phyloP scores from a whole-genome alignment of 2,113 vertebrate species.

The Thermophis baileyi region DNA sequence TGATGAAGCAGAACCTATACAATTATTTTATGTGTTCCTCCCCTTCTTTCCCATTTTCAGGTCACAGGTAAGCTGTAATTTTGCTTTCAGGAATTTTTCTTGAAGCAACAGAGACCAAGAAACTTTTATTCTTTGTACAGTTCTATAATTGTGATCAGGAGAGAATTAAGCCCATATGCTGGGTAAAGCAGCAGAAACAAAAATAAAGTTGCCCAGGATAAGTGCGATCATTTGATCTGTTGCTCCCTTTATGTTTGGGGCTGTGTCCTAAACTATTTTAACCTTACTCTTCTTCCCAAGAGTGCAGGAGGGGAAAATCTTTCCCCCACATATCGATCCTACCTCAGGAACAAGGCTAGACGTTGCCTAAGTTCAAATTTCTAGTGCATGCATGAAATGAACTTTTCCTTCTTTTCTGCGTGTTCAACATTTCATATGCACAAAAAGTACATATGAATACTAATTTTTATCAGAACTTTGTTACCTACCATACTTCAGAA shows the following conservation, averaged over 20 bases:
- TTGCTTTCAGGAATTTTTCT: background rate
- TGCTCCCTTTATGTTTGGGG: slow-evolving; percentile 44
- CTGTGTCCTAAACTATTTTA: slow-evolving; percentile 6
- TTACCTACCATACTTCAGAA: slow-evolving; percentile 57
- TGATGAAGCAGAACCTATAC: background rate
- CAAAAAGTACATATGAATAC: slow-evolving; percentile 49
- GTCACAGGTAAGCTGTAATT: background rate
- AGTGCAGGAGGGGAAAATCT: background rate
- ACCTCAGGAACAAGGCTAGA: slow-evolving; percentile 3
- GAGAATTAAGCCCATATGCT: background rate
- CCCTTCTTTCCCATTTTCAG: background rate
- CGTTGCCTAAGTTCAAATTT: background rate
- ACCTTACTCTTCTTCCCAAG: background rate
- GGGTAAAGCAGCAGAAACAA: background rate
- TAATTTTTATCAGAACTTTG: slow-evolving; percentile 56
- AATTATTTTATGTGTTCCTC: background rate
- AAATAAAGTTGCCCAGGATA: background rate
- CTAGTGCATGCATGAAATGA: slow-evolving; percentile 25
- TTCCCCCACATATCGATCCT: slow-evolving; percentile 15
- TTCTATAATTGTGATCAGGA: background rate
- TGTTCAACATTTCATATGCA: slow-evolving; percentile 39
- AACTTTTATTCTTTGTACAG: background rate
- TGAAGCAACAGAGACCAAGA: background rate
- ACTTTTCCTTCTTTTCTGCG: slow-evolving; percentile 39
- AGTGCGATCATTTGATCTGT: slow-evolving; percentile 41